A percentile compares a stretch with the other conserved stretches of the same genome.
These are phyloP conservation scores for Perca fluviatilis DNA, from an alignment of 2,113 vertebrate genomes.

Conservation along the genomic window DNA sequence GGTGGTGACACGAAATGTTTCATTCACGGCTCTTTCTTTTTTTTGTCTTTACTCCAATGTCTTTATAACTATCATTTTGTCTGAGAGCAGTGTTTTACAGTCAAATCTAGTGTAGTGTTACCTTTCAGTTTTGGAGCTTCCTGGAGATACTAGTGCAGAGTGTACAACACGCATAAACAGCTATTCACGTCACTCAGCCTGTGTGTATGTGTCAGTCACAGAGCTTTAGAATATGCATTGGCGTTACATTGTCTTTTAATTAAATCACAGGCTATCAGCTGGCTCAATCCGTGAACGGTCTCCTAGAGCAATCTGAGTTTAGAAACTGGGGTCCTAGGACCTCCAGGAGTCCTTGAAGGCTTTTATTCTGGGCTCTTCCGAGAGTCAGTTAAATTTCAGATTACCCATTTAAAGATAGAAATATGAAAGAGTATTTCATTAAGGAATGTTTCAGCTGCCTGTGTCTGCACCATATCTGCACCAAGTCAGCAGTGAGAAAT, in stretches of 20 bases:
- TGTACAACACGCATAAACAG: not conserved
- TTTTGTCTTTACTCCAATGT: not conserved
- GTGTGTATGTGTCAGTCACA: not conserved
- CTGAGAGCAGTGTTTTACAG: conserved; percentile 6
- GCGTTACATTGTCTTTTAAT: too few relatives aligned
- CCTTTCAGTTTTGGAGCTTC: conserved; percentile 29
- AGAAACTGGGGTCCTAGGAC: conserved; percentile 50
- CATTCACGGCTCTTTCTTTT: conserved; percentile 1
- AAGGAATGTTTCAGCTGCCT: not conserved
- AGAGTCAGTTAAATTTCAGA: not conserved
- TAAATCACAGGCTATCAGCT: not conserved
- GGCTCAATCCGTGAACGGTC: not conserved
- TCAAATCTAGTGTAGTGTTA: not conserved
- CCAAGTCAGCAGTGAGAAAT: not conserved
- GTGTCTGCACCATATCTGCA: not conserved
- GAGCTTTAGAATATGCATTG: not conserved
- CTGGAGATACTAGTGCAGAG: conserved; percentile 31
- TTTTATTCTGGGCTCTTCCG: not conserved
- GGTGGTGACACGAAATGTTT: conserved; percentile 11
- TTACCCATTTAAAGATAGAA: not conserved
- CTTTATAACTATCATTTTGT: not conserved
- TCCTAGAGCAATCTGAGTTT: not conserved
- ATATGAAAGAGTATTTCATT: not conserved
- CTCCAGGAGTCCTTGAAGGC: conserved; percentile 74
- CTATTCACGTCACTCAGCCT: conserved; percentile 22